Evolutionary conservation across 37 sponge, comb jelly and placozoan species (phyloP).

Genomic region (Ianthella basta): DNA sequence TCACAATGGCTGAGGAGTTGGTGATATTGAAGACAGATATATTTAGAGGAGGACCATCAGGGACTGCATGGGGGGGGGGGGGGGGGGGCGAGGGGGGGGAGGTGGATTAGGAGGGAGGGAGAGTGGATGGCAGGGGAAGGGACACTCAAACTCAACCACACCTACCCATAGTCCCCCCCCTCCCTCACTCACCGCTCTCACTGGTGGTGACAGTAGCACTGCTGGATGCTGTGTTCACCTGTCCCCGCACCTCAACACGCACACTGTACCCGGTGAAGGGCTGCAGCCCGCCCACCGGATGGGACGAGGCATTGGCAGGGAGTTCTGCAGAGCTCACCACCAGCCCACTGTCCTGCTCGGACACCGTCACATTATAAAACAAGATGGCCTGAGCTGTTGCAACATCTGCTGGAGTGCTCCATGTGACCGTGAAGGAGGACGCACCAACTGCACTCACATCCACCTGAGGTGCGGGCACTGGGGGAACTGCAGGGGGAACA

Average conservation of each 20-base stretch:
- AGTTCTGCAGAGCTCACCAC: no score
- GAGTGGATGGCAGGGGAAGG: no score
- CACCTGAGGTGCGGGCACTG: no score
- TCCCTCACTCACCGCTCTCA: no score
- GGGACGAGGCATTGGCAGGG: neutral
- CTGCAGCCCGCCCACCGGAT: neutral
- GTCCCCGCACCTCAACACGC: no score
- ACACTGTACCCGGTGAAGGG: conserved; percentile 4
- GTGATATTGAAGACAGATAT: neutral
- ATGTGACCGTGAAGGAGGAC: neutral
- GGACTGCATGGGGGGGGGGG: neutral
- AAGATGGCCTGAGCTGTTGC: no score
- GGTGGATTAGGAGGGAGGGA: no score
- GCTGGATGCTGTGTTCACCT: no score
- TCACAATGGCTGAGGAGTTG: neutral
- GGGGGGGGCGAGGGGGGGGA: no score
- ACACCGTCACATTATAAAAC: neutral
- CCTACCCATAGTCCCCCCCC: no score
- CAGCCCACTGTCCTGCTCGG: neutral
- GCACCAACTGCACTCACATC: neutral
- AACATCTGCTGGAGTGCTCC: neutral
- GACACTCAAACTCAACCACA: no score
- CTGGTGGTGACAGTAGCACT: no score
- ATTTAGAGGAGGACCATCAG: neutral
- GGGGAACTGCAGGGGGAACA: neutral